Base-by-base conservation (phyloP, 2,888 invertebrate species). In the Cynaeus angustus region DNA sequence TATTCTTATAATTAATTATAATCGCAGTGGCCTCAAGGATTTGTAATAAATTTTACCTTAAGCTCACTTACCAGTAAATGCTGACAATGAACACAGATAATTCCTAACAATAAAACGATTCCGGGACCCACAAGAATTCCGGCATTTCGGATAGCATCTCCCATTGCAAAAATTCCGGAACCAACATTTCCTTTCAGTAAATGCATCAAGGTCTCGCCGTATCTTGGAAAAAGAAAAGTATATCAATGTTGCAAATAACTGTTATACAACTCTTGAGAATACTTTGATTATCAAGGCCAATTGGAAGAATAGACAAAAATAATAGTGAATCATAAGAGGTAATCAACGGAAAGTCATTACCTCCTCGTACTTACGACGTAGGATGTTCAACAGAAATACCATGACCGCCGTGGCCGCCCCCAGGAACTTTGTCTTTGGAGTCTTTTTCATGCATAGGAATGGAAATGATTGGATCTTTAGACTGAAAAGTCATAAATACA, bases 151-250 rank as follows among this genome's bases (percentile, higher is more conserved):
- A 97, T 94, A 0, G 97, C 98, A 82, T 95, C 93, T 5, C 98
- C 98, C 92, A 99, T 94, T 0, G 98, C 98, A 80, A 98, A 91
- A 74, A 98, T 91, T 0, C 98, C 99, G 0, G 98, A 96, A 28
- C 99, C 98, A 69, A 99, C 92, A 86, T 98, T 98, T 9, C 97
- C 98, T 83, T 97, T 96, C 82, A 98, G 91, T 68, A 98, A 87
- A 84, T 98, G 97, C 87, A 96, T 93, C 84, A 98, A 87, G 0
- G 96, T 95, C 84, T 96, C 95, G 76, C 90, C 78, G 83, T 94
- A 97, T 74, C 97, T 97, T 58, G 6, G 26, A 46, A 59, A 85
- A 80, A 16, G n/a, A 55, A 41, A 37, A 33, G 14, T 8, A 8
- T 26, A 14, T 13, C 46, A 41, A 10, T 6, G 41, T n/a, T 41